Evolutionary conservation across 2,113 vertebrate genomes (phyloP), one percentile per base, ranked within the genome.

Genomic region (Prochilodus magdalenae): DNA sequence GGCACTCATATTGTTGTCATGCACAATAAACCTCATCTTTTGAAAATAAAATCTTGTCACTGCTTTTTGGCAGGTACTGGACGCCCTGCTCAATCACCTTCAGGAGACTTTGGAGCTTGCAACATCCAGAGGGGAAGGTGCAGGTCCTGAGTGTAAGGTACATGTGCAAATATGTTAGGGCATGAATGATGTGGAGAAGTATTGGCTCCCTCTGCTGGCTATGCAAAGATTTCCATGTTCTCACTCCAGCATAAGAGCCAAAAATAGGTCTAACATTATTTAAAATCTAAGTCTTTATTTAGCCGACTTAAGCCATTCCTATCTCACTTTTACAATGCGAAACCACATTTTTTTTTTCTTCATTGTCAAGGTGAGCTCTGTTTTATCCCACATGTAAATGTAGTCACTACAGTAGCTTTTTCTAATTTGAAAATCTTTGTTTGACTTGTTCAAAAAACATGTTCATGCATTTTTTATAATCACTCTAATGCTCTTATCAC

Each of bases 81-180:
- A 98, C 85, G 95, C 97, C 57, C 88, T 98, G 55, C 91, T 96
- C 93, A 94, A 94, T 90, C 93, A 96, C 84, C 92, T 98, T 83
- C 96, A 97, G 84, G 97, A 98, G 91, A 96, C 96, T 84, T 91
- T 98, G 81, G 96, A 98, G 86, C 91, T 95, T 15, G 93, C 97
- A 89, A 90, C 95, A 66, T 93, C 94, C 59, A 91, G 94, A 88
- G 95, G 95, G 86, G 96, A 98, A 80, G 96, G 89, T 82, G 91
- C 86, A 87, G 90, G 90, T 4, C 89, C 95, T 76, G 96, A 98
- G 86, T 96, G 91, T 90, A 97, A 97, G 95, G 96, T 97, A 86
- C 60, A 74, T 75, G 29, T 77, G 27, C 75, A 18, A 16, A 4
- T 65, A 27, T 36, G n/a, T 51, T 69, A 20, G 27, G 57, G 16